phyloP scores from a whole-genome alignment of 2,113 vertebrate species.

The Heliornis fulica region DNA sequence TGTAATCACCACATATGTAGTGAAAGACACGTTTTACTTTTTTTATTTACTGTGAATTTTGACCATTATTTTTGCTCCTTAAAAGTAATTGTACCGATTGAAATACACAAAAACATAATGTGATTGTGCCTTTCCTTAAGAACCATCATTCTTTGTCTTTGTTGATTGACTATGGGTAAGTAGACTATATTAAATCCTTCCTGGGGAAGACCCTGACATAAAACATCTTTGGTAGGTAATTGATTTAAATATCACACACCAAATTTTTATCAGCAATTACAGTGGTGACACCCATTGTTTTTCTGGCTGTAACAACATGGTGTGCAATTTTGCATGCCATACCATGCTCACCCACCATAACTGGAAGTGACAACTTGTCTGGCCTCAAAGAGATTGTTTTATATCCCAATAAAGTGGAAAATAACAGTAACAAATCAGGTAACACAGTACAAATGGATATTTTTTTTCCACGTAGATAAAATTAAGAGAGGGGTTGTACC shows the following conservation, averaged over 20 bases:
- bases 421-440: not conserved
- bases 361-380: conserved; percentile 60
- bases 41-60: conserved; percentile 16
- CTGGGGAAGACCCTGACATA: not conserved
- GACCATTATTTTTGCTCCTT: conserved; percentile 17
- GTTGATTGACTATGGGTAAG: not conserved
- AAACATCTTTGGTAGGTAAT: conserved; percentile 32
- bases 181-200: conserved; percentile 10
- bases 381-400: conserved; percentile 38
- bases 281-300: conserved; percentile 46
- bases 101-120: not conserved
- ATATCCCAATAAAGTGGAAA: conserved; percentile 26
- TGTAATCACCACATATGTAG: not conserved
- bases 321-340: conserved; percentile 46
- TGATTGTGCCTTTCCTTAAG: not conserved
- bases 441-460: not conserved
- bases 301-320: conserved; percentile 4
- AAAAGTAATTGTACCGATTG: not conserved
- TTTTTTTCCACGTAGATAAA: not conserved
- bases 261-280: conserved; percentile 63
- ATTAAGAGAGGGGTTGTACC: not conserved
- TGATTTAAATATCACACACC: conserved; percentile 51
- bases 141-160: conserved; percentile 16
- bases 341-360: conserved; percentile 54
- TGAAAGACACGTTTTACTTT: not conserved